Conservation (phyloP, 2,888 invertebrate species). For the Eristalis arbustorum region DNA sequence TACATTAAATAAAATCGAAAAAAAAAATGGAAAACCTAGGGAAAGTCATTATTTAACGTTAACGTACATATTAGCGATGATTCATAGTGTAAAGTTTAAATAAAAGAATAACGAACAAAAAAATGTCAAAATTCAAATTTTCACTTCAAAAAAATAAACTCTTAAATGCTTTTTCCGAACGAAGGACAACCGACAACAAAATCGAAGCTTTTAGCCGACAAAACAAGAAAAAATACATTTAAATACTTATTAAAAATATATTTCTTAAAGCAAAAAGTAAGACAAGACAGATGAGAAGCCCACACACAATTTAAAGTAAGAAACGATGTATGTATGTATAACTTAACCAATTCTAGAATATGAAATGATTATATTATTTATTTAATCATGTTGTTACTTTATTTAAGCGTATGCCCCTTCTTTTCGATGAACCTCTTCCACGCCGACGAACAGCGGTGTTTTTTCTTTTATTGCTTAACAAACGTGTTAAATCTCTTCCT, state of each 20-base stretch:
- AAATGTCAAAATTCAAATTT: constrained; percentile 56
- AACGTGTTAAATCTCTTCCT: constrained; percentile 18
- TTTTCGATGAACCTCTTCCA: neutral
- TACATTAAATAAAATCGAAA: constrained; percentile 15
- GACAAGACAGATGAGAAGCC: neutral
- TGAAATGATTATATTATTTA: constrained; percentile 54
- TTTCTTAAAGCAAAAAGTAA: constrained; percentile 39
- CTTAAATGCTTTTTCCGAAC: constrained; percentile 49
- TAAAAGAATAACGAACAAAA: neutral
- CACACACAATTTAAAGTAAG: neutral
- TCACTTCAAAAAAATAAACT: constrained; percentile 34
- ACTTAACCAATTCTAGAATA: constrained; percentile 63
- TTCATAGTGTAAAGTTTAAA: constrained; percentile 50
- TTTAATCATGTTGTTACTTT: constrained; percentile 8
- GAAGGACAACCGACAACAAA: constrained; percentile 41
- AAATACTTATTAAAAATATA: constrained; percentile 46
- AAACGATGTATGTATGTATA: constrained; percentile 14
- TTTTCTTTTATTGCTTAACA: neutral
- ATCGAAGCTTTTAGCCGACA: constrained; percentile 52
- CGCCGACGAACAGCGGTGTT: neutral
- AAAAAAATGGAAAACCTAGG: constrained; percentile 23
- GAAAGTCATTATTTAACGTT: constrained; percentile 41
- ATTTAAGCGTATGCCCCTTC: neutral
- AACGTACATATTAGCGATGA: constrained; percentile 29
- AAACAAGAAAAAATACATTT: constrained; percentile 8